Base-by-base conservation (phyloP, 2,797 vertebrate genomes). In the Gadopsis bispinosus region DNA sequence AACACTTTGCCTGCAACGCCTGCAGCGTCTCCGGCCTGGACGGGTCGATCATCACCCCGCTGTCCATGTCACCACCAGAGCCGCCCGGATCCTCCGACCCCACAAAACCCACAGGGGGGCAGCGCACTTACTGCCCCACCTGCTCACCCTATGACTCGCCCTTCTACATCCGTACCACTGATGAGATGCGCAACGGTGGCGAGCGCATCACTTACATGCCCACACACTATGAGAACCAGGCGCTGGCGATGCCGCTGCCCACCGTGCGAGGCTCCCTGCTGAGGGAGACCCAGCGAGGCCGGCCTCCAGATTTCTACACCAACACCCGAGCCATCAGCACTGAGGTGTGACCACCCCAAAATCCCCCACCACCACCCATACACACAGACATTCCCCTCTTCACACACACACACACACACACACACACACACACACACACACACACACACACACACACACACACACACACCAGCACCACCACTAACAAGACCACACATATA, bases 251-350 rank as follows among this genome's bases (percentile, higher is more conserved):
- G 93, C 93, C 91, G 61, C 81, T 97, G 95, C 96, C 96, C 56
- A 20, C 93, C 4, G 84, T 96, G 88, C 95, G 95, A 71, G 88
- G 94, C 93, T 92, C 94, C 92, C 86, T 96, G 95, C 61, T 97
- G 96, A 97, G 96, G 87, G 94, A 95, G 53, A 88, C 89, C 3
- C 85, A 92, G 63, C 76, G 89, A 83, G 87, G 93, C 8, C 86
- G 93, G 4, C 88, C 86, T 59, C 95, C 91, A 0, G 96, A 97
- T 75, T 91, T 95, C 87, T 97, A 96, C 94, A 96, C 93, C 5
- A 97, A 96, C 93, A 95, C 95, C 22, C 95, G 95, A 84, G 97
- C 97, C 91, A 93, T 98, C 93, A 99, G 97, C 94, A 99, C 98
- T 0, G 97, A 98, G 17, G 98, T 99, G 92, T 99, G 93, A 97